Evolutionary conservation across 1,140 invertebrate species (phyloP).

Genomic region (Geopemphigus sp.): DNA sequence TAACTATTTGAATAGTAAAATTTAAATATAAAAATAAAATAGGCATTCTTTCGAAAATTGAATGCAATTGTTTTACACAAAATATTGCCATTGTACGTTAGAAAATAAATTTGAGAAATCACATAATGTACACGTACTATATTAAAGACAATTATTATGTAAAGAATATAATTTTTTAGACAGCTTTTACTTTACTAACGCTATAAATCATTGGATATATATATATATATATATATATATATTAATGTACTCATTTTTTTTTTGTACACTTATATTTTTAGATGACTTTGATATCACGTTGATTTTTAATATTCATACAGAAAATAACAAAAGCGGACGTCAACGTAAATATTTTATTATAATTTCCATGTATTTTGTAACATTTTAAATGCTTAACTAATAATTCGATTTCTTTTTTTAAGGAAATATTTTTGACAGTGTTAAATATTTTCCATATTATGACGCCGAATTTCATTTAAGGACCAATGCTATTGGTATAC

Average conservation of each 20-base stretch:
- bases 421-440: not conserved
- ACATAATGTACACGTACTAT: no score
- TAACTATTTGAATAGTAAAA: no score
- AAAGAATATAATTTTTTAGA: no score
- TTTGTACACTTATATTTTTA: not conserved
- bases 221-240: no score
- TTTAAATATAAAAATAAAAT: no score
- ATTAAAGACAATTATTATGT: no score
- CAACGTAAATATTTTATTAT: not conserved
- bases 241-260: not conserved
- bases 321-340: not conserved
- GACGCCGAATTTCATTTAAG: not conserved
- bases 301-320: not conserved
- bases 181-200: no score
- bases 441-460: not conserved
- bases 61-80: no score
- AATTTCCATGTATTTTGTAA: not conserved
- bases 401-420: not conserved
- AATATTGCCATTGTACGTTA: no score
- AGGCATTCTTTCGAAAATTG: no score
- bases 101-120: no score
- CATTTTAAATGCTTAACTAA: not conserved
- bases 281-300: not conserved
- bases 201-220: no score
- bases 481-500: slow-evolving; percentile 29